Evolutionary conservation across 2,888 invertebrate species (phyloP), one percentile per base, ranked within the genome.

Genomic region (Myopa tessellatipennis): DNA sequence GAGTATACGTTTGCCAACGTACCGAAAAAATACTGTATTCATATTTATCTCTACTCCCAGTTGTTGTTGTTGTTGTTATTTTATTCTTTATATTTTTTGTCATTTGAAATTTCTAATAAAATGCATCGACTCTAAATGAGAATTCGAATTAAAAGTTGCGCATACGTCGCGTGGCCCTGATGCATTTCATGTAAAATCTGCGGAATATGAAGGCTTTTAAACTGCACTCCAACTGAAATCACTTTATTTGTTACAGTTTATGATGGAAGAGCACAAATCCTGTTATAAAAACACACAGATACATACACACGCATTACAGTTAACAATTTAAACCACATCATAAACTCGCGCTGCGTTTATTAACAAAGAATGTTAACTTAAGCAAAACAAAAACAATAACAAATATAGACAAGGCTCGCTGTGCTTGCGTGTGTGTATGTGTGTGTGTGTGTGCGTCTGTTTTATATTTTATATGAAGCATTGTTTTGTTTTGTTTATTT

Each of bases 101-200:
- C 2, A 26, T 26, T 26, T 26, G 26, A 26, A 26, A 26, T 26
- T 26, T 26, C 26, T 26, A 26, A 26, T n/a, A 26, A 26, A 26
- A 26, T 26, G 26, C 26, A 26, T 26, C 26, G 1, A 45, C 45
- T 45, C 3, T 8, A 45, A 45, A 45, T 10, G 10, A 10, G 10
- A 69, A 52, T 34, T 18, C 18, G 26, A 34, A 69, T 69, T 69
- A 69, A 69, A 69, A 45, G 69, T 69, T 12, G 6, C 69, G 40
- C 45, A 69, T 69, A 69, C 69, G 69, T 50, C n/a, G n/a, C n/a
- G n/a, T n/a, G n/a, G n/a, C n/a, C 69, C 5, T 50, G 69, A 3
- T 55, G 55, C 5, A 10, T 50, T 55, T 52, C 36, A 50, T 70
- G 58, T 34, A 8, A 14, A 16, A 70, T 12, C 18, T 34, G 26